These are phyloP conservation scores for Mustela nigripes DNA, from an alignment of 2,113 vertebrate genomes.

Conservation along the genomic window DNA sequence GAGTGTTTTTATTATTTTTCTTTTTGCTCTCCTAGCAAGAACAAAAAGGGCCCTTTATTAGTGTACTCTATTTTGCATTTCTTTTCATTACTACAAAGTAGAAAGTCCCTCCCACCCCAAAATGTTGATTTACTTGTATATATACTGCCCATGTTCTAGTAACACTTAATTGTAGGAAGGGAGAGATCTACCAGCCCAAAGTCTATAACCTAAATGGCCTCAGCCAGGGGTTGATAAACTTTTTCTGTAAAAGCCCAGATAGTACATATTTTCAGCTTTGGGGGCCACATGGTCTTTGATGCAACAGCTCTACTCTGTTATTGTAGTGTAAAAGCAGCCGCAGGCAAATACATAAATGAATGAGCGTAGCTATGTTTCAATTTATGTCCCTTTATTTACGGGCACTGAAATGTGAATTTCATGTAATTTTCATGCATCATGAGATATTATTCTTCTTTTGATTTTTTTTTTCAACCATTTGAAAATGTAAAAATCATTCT, in stretches of 20 bases:
- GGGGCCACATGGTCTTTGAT: not conserved
- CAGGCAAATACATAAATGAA: not conserved
- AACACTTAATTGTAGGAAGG: not conserved
- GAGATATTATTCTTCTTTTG: conserved; percentile 21
- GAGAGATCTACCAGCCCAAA: not conserved
- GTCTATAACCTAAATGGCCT: not conserved
- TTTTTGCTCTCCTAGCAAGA: not conserved
- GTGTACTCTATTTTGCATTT: not conserved
- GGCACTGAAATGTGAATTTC: not conserved
- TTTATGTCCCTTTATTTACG: not conserved
- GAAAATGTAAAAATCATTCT: conserved; percentile 32
- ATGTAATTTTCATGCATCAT: not conserved
- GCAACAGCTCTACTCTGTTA: not conserved
- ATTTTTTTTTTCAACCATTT: not conserved
- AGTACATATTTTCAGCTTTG: conserved; percentile 2
- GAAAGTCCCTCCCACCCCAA: not conserved
- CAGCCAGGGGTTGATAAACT: not conserved
- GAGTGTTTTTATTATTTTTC: not conserved
- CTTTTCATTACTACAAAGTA: not conserved
- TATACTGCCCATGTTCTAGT: not conserved
- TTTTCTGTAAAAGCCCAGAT: conserved; percentile 18
- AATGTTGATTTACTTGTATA: not conserved
- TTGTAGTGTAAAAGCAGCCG: not conserved
- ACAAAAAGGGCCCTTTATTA: not conserved
- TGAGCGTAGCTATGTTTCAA: not conserved